These are phyloP conservation scores for Nebria brevicollis DNA, from an alignment of 2,888 invertebrate genomes.

Conservation along the genomic window DNA sequence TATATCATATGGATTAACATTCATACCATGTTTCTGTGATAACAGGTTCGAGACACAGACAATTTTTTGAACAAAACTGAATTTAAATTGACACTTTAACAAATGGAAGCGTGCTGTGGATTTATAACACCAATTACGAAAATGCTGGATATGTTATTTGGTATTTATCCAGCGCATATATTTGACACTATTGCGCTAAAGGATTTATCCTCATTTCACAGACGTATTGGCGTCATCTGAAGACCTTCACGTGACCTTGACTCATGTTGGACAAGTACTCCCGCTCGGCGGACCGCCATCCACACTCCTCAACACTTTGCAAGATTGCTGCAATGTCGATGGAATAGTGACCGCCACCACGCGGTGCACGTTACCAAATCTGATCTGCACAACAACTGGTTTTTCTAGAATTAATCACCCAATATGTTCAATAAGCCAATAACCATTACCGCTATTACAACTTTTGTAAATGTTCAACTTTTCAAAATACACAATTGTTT, in stretches of 20 bases:
- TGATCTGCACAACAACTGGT: background rate
- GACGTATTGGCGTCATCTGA: background rate
- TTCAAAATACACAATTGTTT: too few relatives aligned
- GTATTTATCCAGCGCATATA: background rate
- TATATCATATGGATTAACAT: slow-evolving; percentile 9
- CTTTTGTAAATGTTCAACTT: too few relatives aligned
- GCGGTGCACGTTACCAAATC: background rate
- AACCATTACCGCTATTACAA: background rate
- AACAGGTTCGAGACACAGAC: background rate
- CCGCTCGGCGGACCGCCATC: background rate
- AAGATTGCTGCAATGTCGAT: background rate
- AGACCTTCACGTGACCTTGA: background rate
- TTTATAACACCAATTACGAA: background rate
- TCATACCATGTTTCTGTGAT: slow-evolving; percentile 7
- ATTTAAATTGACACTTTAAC: slow-evolving; percentile 1
- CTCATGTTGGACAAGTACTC: background rate
- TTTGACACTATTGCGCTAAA: too few relatives aligned
- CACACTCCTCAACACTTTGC: background rate
- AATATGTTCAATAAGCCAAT: background rate
- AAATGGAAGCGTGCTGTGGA: background rate
- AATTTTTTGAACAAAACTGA: background rate
- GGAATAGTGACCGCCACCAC: background rate
- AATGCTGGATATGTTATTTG: background rate
- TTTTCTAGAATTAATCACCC: background rate
- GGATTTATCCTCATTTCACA: background rate